Percentiles rank a stretch among this genome's conserved stretches.
These are phyloP conservation scores for Rhorus exstirpatorius DNA, from an alignment of 2,888 invertebrate species.

Conservation along the genomic window DNA sequence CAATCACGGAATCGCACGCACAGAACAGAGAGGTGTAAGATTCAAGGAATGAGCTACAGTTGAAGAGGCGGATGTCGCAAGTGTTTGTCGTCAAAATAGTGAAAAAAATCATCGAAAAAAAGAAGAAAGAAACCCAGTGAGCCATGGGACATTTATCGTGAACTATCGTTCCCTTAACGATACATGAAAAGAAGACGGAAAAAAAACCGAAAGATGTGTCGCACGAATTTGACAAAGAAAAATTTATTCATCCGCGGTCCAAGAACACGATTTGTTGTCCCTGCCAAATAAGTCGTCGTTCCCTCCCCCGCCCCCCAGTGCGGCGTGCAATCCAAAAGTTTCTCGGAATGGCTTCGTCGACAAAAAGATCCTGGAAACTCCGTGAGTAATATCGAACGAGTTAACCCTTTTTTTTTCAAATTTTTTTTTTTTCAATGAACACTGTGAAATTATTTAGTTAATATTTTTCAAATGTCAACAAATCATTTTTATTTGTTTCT, in stretches of 20 bases:
- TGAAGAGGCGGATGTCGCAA: slow-evolving; percentile 73
- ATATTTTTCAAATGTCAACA: too few species aligned
- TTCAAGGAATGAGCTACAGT: slow-evolving; percentile 79
- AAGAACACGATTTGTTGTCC: slow-evolving; percentile 80
- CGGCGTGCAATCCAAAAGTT: slow-evolving; percentile 74
- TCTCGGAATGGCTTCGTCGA: slow-evolving; percentile 85
- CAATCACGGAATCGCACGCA: not conserved
- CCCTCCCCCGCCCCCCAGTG: slow-evolving; percentile 67
- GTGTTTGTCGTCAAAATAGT: slow-evolving; percentile 68
- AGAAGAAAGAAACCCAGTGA: not conserved
- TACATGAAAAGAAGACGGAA: slow-evolving; percentile 10
- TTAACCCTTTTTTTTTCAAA: slow-evolving; percentile 18
- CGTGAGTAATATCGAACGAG: slow-evolving; percentile 88
- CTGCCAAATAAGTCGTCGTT: slow-evolving; percentile 85
- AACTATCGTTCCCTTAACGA: slow-evolving; percentile 9
- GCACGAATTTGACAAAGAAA: slow-evolving; percentile 77
- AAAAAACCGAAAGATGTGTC: slow-evolving; percentile 75
- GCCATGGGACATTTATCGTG: slow-evolving; percentile 12
- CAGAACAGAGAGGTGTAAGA: slow-evolving; percentile 65
- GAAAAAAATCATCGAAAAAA: slow-evolving; percentile 53
- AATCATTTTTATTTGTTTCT: too few species aligned
- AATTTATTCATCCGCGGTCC: slow-evolving; percentile 78
- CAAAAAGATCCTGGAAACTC: slow-evolving; percentile 93
- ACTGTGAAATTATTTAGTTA: not conserved
- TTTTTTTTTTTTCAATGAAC: not conserved